Conservation (phyloP, 2,797 vertebrate species). For the Chelon auratus region DNA sequence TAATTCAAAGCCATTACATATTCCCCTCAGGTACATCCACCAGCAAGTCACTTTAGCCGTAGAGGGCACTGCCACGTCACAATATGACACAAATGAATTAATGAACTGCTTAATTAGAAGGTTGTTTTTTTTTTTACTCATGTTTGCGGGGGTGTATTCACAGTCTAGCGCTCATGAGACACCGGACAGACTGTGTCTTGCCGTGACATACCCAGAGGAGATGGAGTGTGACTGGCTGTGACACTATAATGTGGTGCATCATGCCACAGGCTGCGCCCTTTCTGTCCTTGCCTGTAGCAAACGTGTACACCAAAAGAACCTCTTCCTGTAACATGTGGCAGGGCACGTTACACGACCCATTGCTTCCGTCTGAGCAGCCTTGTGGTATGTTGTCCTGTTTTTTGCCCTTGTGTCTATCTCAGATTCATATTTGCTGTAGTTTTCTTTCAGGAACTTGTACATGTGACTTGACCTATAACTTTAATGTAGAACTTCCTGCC, state of each 20-base stretch:
- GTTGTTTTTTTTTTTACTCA: constrained; percentile 8
- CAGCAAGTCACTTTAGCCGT: constrained; percentile 47
- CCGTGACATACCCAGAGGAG: constrained; percentile 61
- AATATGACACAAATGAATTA: constrained; percentile 61
- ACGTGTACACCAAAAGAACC: constrained; percentile 27
- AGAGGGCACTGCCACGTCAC: constrained; percentile 56
- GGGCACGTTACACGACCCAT: constrained; percentile 46
- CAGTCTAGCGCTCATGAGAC: constrained; percentile 47
- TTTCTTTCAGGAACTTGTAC: constrained; percentile 4
- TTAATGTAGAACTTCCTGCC: not conserved
- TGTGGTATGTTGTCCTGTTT: constrained; percentile 19
- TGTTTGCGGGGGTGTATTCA: constrained; percentile 32
- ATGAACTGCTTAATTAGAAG: constrained; percentile 66
- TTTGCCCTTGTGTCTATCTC: constrained; percentile 23
- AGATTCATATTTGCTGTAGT: not conserved
- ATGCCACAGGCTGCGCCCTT: constrained; percentile 55
- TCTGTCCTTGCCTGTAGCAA: constrained; percentile 49
- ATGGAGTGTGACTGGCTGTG: constrained; percentile 57
- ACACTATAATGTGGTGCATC: constrained; percentile 43
- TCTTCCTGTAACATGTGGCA: constrained; percentile 44
- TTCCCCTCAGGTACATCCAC: constrained; percentile 52
- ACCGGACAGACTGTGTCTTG: constrained; percentile 56
- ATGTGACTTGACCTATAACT: constrained; percentile 2
- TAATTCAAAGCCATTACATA: constrained; percentile 53
- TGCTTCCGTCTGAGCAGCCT: constrained; percentile 34